These are phyloP conservation scores for Taenaris catops DNA, from an alignment of 2,888 invertebrate genomes.

Conservation along the genomic window DNA sequence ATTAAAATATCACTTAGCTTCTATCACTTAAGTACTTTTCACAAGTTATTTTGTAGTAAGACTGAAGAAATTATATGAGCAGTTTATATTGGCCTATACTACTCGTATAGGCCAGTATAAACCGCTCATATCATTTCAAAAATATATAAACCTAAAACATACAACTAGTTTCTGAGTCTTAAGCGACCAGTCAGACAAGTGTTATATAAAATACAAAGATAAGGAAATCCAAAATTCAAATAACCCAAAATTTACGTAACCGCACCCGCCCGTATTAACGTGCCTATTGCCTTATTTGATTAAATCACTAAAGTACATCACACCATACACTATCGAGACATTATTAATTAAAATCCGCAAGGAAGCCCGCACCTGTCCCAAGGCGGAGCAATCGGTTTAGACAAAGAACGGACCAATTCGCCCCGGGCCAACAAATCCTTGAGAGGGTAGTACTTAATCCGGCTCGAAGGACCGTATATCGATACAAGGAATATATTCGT, in stretches of 20 bases:
- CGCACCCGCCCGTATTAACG: constrained; percentile 15
- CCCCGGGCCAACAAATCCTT: constrained; percentile 59
- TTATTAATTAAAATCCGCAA: constrained; percentile 73
- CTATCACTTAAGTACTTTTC: too few species aligned
- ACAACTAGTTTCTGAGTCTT: too few species aligned
- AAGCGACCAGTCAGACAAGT: too few species aligned
- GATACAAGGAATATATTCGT: constrained; percentile 44
- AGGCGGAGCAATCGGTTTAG: constrained; percentile 51
- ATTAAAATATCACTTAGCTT: too few species aligned
- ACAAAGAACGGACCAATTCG: constrained; percentile 55
- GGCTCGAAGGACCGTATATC: constrained; percentile 53
- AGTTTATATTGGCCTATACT: too few species aligned
- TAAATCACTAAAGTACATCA: constrained; percentile 46
- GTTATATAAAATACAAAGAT: neutral
- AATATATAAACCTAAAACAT: too few species aligned
- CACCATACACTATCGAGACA: constrained; percentile 54
- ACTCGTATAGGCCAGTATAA: too few species aligned
- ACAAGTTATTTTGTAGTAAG: too few species aligned
- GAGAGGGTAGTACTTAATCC: constrained; percentile 54
- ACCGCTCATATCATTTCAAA: too few species aligned
- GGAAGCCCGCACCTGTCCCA: constrained; percentile 70
- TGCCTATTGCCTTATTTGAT: constrained; percentile 25
- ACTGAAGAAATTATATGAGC: too few species aligned
- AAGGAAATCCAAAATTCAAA: constrained; percentile 1
- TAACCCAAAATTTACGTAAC: constrained; percentile 9